Evolutionary conservation across 1,140 invertebrate genomes (phyloP).

Genomic region (Sycobia sp.): DNA sequence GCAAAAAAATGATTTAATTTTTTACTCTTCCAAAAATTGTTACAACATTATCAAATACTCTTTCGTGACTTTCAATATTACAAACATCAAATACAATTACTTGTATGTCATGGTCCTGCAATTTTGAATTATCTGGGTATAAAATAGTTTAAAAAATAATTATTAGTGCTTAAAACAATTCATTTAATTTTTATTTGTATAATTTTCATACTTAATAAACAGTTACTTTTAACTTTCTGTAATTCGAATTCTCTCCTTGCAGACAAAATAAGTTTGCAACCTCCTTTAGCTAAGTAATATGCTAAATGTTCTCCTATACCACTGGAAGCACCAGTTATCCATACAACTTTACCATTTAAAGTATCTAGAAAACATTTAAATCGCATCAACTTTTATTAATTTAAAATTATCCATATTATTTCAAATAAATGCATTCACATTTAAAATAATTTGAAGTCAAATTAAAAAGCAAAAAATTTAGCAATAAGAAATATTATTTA

Average conservation of each 20-base stretch:
- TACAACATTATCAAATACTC: conserved; percentile 69
- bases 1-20: background rate
- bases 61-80: conserved; percentile 67
- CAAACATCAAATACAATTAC: conserved; percentile 76
- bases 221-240: conserved; percentile 74
- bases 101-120: conserved; percentile 69
- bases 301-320: conserved; percentile 85
- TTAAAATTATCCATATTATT: background rate
- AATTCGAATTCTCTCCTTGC: conserved; percentile 75
- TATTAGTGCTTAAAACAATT: background rate
- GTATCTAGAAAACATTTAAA: conserved; percentile 50
- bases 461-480: background rate
- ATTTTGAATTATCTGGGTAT: conserved; percentile 52
- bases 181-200: conserved; percentile 19
- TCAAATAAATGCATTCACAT: no score
- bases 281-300: conserved; percentile 71
- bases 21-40: conserved; percentile 73
- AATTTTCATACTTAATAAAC: conserved; percentile 61
- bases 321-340: conserved; percentile 89
- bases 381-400: background rate
- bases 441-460: background rate
- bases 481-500: no score
- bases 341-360: conserved; percentile 79
- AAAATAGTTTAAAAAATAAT: conserved; percentile 9
- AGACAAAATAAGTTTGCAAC: conserved; percentile 77